These are phyloP conservation scores for Ophion costatus DNA, from an alignment of 2,888 invertebrate species.

Conservation along the genomic window DNA sequence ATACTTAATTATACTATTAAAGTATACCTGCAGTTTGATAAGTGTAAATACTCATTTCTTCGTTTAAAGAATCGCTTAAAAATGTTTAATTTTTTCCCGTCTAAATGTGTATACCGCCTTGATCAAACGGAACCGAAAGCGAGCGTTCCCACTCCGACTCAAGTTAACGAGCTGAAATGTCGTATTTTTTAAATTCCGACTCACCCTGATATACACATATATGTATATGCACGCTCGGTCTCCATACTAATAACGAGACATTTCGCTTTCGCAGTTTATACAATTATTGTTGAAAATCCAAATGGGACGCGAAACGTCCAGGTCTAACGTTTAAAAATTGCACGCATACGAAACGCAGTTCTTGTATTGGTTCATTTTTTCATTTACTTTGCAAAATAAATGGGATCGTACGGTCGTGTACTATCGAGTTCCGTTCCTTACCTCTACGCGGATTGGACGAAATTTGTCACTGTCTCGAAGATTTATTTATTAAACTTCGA, in stretches of 20 bases:
- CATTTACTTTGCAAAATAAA: conserved; percentile 40
- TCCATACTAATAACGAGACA: conserved; percentile 37
- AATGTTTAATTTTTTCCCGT: too few species aligned
- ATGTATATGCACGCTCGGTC: background rate
- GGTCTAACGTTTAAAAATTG: conserved; percentile 23
- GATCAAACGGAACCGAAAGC: background rate
- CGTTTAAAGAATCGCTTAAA: too few species aligned
- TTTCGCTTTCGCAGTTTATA: conserved; percentile 33
- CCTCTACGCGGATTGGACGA: conserved; percentile 56
- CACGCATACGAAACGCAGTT: conserved; percentile 27
- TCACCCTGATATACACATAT: background rate
- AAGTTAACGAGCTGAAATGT: background rate
- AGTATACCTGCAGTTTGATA: too few species aligned
- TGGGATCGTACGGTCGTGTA: conserved; percentile 11
- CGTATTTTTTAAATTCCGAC: background rate
- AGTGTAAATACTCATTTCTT: too few species aligned
- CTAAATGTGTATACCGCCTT: too few species aligned
- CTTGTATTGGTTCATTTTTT: background rate
- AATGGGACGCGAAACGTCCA: conserved; percentile 47
- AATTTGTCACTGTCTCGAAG: conserved; percentile 48
- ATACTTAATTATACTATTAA: too few species aligned
- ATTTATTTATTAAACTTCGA: conserved; percentile 18
- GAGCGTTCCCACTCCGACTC: background rate
- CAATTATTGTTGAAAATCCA: conserved; percentile 45
- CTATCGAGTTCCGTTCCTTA: conserved; percentile 33